Conservation (phyloP, 2,888 invertebrate genomes). For the Platycnemis pennipes region DNA sequence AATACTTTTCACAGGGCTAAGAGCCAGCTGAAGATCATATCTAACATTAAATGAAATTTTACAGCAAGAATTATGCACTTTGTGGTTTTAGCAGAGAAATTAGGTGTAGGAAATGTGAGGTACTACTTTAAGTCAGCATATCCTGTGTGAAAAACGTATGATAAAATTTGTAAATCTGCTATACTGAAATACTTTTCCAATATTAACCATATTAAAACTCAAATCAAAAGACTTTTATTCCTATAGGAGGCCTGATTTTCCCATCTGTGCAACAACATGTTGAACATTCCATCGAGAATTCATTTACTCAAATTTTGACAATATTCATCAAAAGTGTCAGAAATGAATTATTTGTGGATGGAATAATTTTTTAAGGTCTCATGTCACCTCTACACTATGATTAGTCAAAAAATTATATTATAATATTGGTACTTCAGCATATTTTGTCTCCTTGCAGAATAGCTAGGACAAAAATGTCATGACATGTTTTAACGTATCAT, state of each 20-base stretch:
- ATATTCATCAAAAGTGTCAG: background rate
- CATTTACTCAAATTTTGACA: background rate
- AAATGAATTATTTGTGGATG: background rate
- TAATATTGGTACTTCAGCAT: conserved; percentile 24
- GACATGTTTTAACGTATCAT: background rate
- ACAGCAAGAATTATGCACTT: background rate
- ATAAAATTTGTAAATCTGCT: background rate
- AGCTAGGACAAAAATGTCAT: conserved; percentile 26
- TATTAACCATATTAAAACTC: conserved; percentile 34
- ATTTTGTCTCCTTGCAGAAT: conserved; percentile 3
- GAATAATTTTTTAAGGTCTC: background rate
- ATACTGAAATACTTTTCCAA: background rate
- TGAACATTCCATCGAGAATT: conserved; percentile 16
- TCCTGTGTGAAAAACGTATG: conserved; percentile 46
- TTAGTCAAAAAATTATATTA: conserved; percentile 40
- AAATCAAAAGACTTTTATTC: background rate
- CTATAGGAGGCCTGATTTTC: background rate
- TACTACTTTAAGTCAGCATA: background rate
- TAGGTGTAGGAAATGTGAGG: background rate
- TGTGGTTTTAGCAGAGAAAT: background rate
- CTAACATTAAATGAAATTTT: background rate
- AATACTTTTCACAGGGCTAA: background rate
- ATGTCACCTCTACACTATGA: background rate
- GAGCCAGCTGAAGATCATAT: background rate
- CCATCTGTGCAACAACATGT: background rate